Evolutionary conservation across 2,888 invertebrate species (phyloP).

Genomic region (Rhagonycha fulva): DNA sequence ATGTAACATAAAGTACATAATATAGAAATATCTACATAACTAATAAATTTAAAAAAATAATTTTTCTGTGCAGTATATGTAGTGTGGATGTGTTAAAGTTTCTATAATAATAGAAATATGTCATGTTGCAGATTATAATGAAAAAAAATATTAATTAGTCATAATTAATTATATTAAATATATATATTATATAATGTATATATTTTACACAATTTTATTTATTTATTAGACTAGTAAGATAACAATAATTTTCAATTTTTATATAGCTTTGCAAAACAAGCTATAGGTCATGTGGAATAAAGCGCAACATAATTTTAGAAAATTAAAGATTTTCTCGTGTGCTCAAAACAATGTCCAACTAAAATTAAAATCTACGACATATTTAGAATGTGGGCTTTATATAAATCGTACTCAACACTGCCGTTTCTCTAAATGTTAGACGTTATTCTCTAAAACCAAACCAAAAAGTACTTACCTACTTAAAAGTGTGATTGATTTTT

Average conservation of each 20-base stretch:
- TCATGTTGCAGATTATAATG: slow-evolving; percentile 44
- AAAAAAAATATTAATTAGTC: slow-evolving; percentile 25
- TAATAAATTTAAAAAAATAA: neutral
- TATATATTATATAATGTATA: slow-evolving; percentile 36
- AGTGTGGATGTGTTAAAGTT: slow-evolving; percentile 41
- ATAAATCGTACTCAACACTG: slow-evolving; percentile 50
- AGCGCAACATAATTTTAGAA: slow-evolving; percentile 5
- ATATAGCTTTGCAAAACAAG: slow-evolving; percentile 8
- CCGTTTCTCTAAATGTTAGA: slow-evolving; percentile 45
- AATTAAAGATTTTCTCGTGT: slow-evolving; percentile 18
- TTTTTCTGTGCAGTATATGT: slow-evolving; percentile 35
- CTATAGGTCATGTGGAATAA: neutral
- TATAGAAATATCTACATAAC: slow-evolving; percentile 29
- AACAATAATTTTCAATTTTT: slow-evolving; percentile 14
- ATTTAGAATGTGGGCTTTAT: slow-evolving; percentile 44
- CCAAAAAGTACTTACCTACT: slow-evolving; percentile 21
- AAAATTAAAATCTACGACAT: slow-evolving; percentile 37
- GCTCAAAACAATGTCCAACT: slow-evolving; percentile 45
- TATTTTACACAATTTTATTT: slow-evolving; percentile 34
- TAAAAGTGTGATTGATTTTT: slow-evolving; percentile 22
- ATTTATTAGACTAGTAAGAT: slow-evolving; percentile 24
- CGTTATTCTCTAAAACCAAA: slow-evolving; percentile 19
- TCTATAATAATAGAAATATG: slow-evolving; percentile 41
- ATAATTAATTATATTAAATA: neutral
- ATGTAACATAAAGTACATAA: slow-evolving; percentile 28